Base-by-base conservation (phyloP, 2,888 invertebrate species). In the Harpagoxenus sublaevis region DNA sequence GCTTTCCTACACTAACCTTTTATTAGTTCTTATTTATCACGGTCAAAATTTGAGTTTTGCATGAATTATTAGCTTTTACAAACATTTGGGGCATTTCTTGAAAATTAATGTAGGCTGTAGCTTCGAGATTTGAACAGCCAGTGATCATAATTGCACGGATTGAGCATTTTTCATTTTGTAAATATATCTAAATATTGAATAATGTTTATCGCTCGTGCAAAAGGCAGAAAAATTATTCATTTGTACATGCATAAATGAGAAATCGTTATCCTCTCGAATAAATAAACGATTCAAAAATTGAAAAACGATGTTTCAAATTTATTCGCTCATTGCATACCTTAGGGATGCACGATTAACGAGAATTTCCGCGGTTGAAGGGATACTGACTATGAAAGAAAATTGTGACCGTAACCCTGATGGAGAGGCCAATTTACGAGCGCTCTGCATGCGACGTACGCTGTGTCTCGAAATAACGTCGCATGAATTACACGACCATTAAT, bases 331-430 rank as follows among this genome's bases (percentile, higher is more conserved):
- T 39, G 31, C 3, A 35, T 53, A 53, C 75, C 28, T 77, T 86
- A 87, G 89, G 90, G 88, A 88, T 89, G 87, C 84, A 87, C 86
- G 87, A 91, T 92, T 92, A 92, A 92, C 89, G 91, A 92, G 92
- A 91, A 92, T 92, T 92, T 92, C 92, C 92, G 90, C 83, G 85
- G 85, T 83, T 85, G 87, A 86, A 78, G 83, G 85, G 86, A 87
- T 87, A 86, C 84, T 75, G 84, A 81, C 6, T 45, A 10, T 45
- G 84, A 86, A 86, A 85, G 84, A 90, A 89, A 89, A 92, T 88
- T 89, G 83, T 81, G 86, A 88, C 78, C 87, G 85, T 88, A 89
- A 87, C 88, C 86, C 88, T 87, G 86, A 75, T 77, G 63, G 75
- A 66, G 82, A 68, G 9, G 65, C 84, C 86, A 89, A 89, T 89